These are phyloP conservation scores for Agapostemon virescens DNA, from an alignment of 2,888 invertebrate species.

Conservation along the genomic window DNA sequence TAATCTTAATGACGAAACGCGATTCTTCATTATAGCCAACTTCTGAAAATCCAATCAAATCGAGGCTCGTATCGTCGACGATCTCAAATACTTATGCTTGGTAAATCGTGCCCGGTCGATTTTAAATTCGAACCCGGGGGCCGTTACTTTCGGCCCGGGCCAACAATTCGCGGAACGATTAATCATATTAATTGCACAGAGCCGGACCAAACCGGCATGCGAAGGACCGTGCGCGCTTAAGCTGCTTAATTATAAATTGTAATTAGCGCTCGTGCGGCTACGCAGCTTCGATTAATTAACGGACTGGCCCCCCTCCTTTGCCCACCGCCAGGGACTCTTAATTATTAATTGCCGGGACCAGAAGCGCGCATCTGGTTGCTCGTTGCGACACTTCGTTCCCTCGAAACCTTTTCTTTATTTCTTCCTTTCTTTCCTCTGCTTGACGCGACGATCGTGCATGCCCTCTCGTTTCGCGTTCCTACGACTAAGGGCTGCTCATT, in stretches of 20 bases:
- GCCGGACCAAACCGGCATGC: slow-evolving; percentile 47
- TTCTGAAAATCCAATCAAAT: slow-evolving; percentile 15
- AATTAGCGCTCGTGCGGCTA: slow-evolving; percentile 75
- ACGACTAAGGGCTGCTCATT: not conserved
- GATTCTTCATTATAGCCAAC: slow-evolving; percentile 8
- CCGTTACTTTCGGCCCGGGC: slow-evolving; percentile 44
- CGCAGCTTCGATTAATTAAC: slow-evolving; percentile 77
- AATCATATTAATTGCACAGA: slow-evolving; percentile 78
- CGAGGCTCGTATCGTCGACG: slow-evolving; percentile 10
- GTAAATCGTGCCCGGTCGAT: slow-evolving; percentile 49
- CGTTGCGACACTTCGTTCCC: slow-evolving; percentile 67
- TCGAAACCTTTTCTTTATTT: slow-evolving; percentile 32
- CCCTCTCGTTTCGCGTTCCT: not conserved
- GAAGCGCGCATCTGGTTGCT: slow-evolving; percentile 72
- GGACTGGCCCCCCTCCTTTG: slow-evolving; percentile 54
- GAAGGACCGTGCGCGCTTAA: slow-evolving; percentile 67
- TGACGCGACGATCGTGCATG: not conserved
- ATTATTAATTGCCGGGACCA: slow-evolving; percentile 76
- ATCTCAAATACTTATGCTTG: slow-evolving; percentile 29
- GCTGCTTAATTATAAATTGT: slow-evolving; percentile 79
- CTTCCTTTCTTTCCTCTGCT: slow-evolving; percentile 12
- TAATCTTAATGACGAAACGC: slow-evolving; percentile 6
- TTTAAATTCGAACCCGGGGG: slow-evolving; percentile 59
- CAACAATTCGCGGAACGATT: slow-evolving; percentile 77
- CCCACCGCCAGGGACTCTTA: slow-evolving; percentile 72